Conservation (phyloP, 2,888 invertebrate genomes). For the Caenorhabditis sinica region DNA sequence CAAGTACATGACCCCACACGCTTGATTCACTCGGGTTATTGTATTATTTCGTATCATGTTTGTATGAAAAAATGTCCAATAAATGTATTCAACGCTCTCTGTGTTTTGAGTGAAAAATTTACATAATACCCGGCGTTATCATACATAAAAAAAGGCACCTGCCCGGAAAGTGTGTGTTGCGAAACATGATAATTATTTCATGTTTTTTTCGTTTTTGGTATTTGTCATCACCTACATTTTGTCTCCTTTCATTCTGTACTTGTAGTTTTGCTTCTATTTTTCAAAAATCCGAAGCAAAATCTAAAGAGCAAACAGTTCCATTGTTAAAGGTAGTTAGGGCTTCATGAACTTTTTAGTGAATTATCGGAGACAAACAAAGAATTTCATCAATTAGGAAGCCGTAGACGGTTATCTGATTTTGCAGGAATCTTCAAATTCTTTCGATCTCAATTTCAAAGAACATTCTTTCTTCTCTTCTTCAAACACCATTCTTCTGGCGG, state of each 20-base stretch:
- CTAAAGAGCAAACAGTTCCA: too few relatives aligned
- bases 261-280: too few relatives aligned
- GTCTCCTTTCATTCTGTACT: too few relatives aligned
- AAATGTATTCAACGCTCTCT: neutral
- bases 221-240: too few relatives aligned
- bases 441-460: constrained; percentile 15
- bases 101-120: constrained; percentile 32
- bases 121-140: constrained; percentile 32
- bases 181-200: too few relatives aligned
- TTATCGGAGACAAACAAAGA: neutral
- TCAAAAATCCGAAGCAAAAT: too few relatives aligned
- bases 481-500: neutral
- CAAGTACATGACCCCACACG: constrained; percentile 71
- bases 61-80: constrained; percentile 20
- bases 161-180: constrained; percentile 33
- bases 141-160: constrained; percentile 13
- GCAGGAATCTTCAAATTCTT: constrained; percentile 6
- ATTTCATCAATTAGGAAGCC: constrained; percentile 8
- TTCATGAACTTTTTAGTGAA: neutral
- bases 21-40: constrained; percentile 8
- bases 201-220: too few relatives aligned
- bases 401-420: constrained; percentile 8
- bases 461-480: constrained; percentile 12
- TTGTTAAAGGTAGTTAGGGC: too few relatives aligned
- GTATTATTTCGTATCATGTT: constrained; percentile 16